Base-by-base conservation (phyloP, 2,113 vertebrate genomes). In the Ptyas mucosa region DNA sequence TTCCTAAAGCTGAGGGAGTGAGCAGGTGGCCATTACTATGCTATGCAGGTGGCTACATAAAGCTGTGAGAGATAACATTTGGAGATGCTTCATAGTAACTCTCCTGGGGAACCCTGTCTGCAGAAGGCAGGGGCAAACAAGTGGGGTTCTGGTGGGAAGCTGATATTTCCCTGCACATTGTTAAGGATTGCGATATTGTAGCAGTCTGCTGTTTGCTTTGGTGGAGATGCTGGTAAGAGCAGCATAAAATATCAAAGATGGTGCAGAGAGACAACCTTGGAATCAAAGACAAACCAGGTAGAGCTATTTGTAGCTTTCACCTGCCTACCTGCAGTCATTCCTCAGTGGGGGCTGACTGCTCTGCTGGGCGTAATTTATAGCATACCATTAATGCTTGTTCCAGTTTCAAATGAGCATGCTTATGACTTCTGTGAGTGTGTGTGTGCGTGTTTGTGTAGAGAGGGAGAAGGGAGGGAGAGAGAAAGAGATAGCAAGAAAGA, bases 1-100 rank as follows among this genome's bases (percentile, higher is more conserved):
- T 93, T 91, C 86, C 34, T 85, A 43, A 52, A 54, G 12, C 26
- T 21, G 85, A 86, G 39, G 46, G 23, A n/a, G 53, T 51, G 89
- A 96, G 94, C 88, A 95, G 92, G 89, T 91, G 87, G 93, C 90
- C 75, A 86, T 89, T 93, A 91, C 87, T 51, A 91, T 53, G 75
- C 87, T 46, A 64, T 64, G 90, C 90, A 93, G 46, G 85, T 75
- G 90, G 88, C 91, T 94, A 53, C 34, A 46, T 49, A 81, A 85
- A 0, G 2, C 91, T 87, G 24, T 34, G 69, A 58, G 8, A 18
- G 52, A 26, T 18, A 90, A 58, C 39, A 39, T 0, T 90, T 11
- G 57, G 93, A 89, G 11, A 58, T 14, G 75, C 12, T 61, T 26
- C 51, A 52, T 86, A 85, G 92, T 52, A 91, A 9, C 43, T 93